These are phyloP conservation scores for Dione vanillae DNA, from an alignment of 2,888 invertebrate genomes.

Conservation along the genomic window DNA sequence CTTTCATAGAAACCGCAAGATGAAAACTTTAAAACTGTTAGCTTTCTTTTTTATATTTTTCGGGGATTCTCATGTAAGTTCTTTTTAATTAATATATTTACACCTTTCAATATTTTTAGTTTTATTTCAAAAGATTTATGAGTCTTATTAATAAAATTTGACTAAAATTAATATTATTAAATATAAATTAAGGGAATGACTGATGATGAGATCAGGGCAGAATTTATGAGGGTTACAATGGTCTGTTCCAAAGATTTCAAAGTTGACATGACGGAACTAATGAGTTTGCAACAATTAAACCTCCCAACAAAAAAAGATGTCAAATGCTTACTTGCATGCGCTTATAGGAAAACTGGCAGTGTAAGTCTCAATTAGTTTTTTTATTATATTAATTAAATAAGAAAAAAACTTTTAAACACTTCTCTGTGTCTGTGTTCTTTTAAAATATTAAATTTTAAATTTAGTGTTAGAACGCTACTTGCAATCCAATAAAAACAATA, in stretches of 20 bases:
- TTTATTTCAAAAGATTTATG: neutral
- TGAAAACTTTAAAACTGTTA: slow-evolving; percentile 8
- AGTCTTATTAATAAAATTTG: neutral
- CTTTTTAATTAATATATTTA: neutral
- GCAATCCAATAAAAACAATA: no score
- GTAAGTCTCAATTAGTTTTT: slow-evolving; percentile 55
- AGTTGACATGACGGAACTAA: slow-evolving; percentile 64
- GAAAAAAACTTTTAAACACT: no score
- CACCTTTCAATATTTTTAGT: no score
- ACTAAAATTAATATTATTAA: neutral
- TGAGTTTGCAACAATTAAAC: slow-evolving; percentile 58
- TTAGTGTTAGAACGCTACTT: no score
- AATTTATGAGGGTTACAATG: slow-evolving; percentile 63
- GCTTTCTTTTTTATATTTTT: slow-evolving; percentile 14
- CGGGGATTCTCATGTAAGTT: slow-evolving; percentile 23
- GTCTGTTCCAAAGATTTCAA: slow-evolving; percentile 63
- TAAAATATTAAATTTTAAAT: no score
- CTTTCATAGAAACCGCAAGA: neutral
- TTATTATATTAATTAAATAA: neutral
- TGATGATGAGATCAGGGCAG: slow-evolving; percentile 65
- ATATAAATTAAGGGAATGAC: slow-evolving; percentile 54
- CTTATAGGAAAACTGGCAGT: slow-evolving; percentile 66
- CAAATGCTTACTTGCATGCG: slow-evolving; percentile 79
- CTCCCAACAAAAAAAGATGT: slow-evolving; percentile 70
- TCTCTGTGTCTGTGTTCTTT: no score